Percentiles rank a stretch among this genome's conserved stretches.
These are phyloP conservation scores for Desoria tigrina DNA, from an alignment of 2,888 invertebrate genomes.

Conservation along the genomic window DNA sequence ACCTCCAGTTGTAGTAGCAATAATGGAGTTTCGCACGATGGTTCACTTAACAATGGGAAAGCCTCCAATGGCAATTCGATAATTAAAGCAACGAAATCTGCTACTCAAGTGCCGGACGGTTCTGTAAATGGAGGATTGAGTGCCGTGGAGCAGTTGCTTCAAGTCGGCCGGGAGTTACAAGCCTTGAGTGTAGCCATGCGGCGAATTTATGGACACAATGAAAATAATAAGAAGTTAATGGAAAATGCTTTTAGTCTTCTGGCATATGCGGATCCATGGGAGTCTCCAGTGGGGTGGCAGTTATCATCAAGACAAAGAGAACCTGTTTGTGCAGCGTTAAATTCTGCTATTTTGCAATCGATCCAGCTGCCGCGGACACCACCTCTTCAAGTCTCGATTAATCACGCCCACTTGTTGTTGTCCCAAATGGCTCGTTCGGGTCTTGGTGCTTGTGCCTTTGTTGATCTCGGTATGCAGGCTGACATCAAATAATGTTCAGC, in stretches of 20 bases:
- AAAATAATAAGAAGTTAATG: slow-evolving; percentile 84
- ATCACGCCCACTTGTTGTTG: slow-evolving; percentile 85
- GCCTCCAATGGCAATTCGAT: background rate
- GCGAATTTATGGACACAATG: slow-evolving; percentile 77
- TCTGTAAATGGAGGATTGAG: slow-evolving; percentile 31
- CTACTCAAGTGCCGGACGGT: slow-evolving; percentile 10
- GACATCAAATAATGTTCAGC: no score
- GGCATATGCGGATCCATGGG: slow-evolving; percentile 96
- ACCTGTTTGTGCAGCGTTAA: slow-evolving; percentile 90
- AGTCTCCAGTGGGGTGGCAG: slow-evolving; percentile 94
- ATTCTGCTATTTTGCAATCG: slow-evolving; percentile 95
- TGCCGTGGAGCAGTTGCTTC: slow-evolving; percentile 90
- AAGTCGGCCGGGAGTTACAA: slow-evolving; percentile 91
- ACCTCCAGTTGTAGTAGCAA: slow-evolving; percentile 38
- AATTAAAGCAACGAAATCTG: background rate
- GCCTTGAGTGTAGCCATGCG: slow-evolving; percentile 83
- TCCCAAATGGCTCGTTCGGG: slow-evolving; percentile 65
- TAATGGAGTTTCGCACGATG: slow-evolving; percentile 13
- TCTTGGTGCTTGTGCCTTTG: slow-evolving; percentile 92
- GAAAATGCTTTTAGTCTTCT: slow-evolving; percentile 90
- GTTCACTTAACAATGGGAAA: background rate
- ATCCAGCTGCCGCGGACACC: slow-evolving; percentile 87
- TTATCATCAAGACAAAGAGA: slow-evolving; percentile 92
- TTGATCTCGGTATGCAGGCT: slow-evolving; percentile 81
- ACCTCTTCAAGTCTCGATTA: slow-evolving; percentile 87